Evolutionary conservation across 2,113 vertebrate species (phyloP).

Genomic region (Phasianus colchicus): DNA sequence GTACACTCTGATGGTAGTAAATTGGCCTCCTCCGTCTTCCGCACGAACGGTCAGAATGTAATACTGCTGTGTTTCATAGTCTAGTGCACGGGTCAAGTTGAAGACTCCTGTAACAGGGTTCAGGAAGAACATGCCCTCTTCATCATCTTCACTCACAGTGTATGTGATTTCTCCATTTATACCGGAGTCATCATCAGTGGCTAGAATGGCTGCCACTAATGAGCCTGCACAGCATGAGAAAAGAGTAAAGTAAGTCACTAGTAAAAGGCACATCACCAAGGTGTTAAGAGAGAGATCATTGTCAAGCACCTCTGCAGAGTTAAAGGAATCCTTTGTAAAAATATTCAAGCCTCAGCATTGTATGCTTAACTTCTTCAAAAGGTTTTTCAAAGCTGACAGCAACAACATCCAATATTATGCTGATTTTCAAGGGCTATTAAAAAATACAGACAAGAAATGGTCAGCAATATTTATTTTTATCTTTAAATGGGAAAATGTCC

Average conservation of each 20-base stretch:
- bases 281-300: background rate
- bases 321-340: rapidly evolving
- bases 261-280: background rate
- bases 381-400: background rate
- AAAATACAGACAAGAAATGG: rapidly evolving
- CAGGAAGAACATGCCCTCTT: slow-evolving; percentile 90
- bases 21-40: slow-evolving; percentile 89
- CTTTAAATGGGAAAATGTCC: background rate
- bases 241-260: background rate
- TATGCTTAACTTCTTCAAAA: background rate
- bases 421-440: background rate
- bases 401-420: background rate
- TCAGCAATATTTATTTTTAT: background rate
- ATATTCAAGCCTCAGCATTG: background rate
- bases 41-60: slow-evolving; percentile 90
- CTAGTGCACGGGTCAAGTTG: slow-evolving; percentile 89
- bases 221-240: slow-evolving; percentile 79
- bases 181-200: slow-evolving; percentile 92
- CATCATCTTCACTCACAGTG: slow-evolving; percentile 90
- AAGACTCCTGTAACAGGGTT: slow-evolving; percentile 95
- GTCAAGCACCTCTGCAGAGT: background rate
- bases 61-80: slow-evolving; percentile 90
- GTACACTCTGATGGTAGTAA: slow-evolving; percentile 87
- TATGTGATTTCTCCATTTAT: slow-evolving; percentile 95
- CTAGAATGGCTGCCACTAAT: slow-evolving; percentile 93